phyloP scores from a whole-genome alignment of 2,888 invertebrate species.

The Monoplex corrugatus region DNA sequence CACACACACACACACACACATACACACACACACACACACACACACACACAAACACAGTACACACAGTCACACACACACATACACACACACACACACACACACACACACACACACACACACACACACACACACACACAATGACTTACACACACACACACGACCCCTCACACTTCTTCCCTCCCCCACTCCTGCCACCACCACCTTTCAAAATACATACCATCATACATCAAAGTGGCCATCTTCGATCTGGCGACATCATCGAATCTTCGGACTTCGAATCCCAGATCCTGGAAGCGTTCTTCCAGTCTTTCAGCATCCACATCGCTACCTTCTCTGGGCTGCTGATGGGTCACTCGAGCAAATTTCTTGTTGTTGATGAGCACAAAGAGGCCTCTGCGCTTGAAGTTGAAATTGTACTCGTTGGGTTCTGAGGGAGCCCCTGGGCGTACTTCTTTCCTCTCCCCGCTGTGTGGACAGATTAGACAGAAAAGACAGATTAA shows the following conservation, averaged over 20 bases:
- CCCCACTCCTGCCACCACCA: background rate
- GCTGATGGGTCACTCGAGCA: conserved; percentile 80
- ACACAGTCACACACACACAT: background rate
- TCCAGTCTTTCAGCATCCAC: conserved; percentile 90
- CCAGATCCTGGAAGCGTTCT: conserved; percentile 84
- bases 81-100: background rate
- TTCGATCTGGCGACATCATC: conserved; percentile 87
- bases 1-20: background rate
- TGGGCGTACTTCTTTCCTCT: conserved; percentile 71
- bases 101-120: background rate
- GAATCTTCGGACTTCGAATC: conserved; percentile 87
- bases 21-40: background rate
- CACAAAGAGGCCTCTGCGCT: conserved; percentile 89
- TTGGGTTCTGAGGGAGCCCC: conserved; percentile 77
- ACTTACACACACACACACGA: background rate
- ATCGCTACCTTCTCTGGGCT: conserved; percentile 90
- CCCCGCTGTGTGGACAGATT: conserved; percentile 65
- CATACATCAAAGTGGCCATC: conserved; percentile 86
- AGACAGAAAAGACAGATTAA: no score
- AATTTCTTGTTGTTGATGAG: conserved; percentile 96
- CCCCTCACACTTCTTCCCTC: no score
- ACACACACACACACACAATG: background rate
- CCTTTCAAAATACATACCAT: conserved; percentile 82
- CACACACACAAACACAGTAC: background rate
- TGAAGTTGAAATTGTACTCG: conserved; percentile 93